Conservation (phyloP, 2,888 invertebrate species). For the Tiphia femorata region DNA sequence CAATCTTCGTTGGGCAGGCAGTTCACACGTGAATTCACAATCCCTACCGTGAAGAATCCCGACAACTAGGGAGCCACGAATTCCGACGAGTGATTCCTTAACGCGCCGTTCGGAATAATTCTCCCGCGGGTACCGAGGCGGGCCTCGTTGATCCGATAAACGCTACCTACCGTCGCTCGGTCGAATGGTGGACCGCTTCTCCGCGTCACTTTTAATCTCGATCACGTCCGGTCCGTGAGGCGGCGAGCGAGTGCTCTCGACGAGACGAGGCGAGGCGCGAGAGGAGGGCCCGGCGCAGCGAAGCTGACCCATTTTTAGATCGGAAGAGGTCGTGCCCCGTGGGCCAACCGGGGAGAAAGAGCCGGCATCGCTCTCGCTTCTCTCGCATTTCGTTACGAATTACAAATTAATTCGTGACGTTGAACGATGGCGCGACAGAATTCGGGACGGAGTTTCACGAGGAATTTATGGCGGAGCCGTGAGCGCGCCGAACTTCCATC, state of each 20-base stretch:
- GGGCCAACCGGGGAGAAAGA: not conserved
- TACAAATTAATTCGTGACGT: no score
- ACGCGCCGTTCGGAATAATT: not conserved
- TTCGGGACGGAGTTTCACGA: not conserved
- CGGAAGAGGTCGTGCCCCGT: not conserved
- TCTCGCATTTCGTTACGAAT: not conserved
- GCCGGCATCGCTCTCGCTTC: no score
- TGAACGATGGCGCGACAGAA: not conserved
- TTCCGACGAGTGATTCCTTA: not conserved
- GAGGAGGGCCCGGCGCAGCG: no score
- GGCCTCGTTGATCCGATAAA: no score
- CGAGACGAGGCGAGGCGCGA: no score
- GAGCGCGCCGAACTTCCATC: no score
- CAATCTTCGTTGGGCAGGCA: no score
- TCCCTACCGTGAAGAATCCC: no score
- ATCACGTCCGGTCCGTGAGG: slow-evolving; percentile 5
- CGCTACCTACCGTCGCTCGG: not conserved
- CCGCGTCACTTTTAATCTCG: slow-evolving; percentile 22
- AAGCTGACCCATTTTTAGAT: not conserved
- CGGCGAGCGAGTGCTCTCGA: not conserved
- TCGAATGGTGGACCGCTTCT: slow-evolving; percentile 5
- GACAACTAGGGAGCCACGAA: not conserved
- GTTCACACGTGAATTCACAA: no score
- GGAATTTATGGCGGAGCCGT: no score
- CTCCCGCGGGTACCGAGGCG: not conserved